These are phyloP conservation scores for Gari tellinella DNA, from an alignment of 2,888 invertebrate genomes.

Conservation along the genomic window DNA sequence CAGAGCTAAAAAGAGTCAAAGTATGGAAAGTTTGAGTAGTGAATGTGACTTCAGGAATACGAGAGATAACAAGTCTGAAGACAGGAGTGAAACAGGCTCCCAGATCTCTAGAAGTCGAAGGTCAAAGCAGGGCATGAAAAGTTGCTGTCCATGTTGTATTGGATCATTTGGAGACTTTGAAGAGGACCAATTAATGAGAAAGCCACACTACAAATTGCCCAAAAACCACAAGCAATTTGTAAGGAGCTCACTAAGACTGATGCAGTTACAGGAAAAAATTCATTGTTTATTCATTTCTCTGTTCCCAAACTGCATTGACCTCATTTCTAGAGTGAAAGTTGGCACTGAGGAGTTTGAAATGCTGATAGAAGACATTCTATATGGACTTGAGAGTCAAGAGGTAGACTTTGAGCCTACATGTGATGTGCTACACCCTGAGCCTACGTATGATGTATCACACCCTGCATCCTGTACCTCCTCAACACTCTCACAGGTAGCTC, in stretches of 20 bases:
- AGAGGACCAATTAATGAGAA: background rate
- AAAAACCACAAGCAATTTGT: conserved; percentile 53
- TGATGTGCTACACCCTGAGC: background rate
- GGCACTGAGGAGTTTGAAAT: conserved; percentile 60
- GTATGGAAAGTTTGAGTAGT: background rate
- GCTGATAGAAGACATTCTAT: conserved; percentile 55
- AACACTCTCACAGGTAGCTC: too few relatives aligned
- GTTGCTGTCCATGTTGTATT: conserved; percentile 53
- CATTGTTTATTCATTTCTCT: conserved; percentile 55
- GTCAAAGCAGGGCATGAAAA: conserved; percentile 41
- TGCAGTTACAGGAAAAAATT: conserved; percentile 57
- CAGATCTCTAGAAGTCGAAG: conserved; percentile 35
- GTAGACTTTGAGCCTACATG: conserved; percentile 5
- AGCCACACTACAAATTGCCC: conserved; percentile 44
- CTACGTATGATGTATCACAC: too few relatives aligned
- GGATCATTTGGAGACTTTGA: conserved; percentile 23
- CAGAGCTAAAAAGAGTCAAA: background rate
- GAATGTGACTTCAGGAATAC: conserved; percentile 1
- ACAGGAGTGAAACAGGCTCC: background rate
- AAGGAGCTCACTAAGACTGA: conserved; percentile 36
- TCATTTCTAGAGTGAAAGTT: conserved; percentile 43
- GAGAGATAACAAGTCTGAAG: background rate
- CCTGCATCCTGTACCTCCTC: too few relatives aligned
- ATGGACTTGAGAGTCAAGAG: conserved; percentile 25
- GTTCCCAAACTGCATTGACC: conserved; percentile 60